Evolutionary conservation across 2,797 vertebrate genomes (phyloP).

Genomic region (Bradypodion pumilum): DNA sequence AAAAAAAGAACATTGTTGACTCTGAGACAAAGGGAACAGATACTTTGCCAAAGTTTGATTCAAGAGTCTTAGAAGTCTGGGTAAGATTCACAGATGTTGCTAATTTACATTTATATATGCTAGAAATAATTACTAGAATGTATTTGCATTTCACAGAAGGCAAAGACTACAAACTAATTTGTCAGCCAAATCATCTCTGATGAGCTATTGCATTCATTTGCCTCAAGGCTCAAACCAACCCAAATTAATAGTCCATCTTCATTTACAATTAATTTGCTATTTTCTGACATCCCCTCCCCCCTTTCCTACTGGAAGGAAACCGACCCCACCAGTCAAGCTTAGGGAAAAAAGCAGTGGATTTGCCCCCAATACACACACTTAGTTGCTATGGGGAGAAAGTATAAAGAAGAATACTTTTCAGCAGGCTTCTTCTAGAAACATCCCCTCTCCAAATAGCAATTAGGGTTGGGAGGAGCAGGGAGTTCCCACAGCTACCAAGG

Average conservation of each 20-base stretch:
- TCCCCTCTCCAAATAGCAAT: no score
- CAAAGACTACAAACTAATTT: neutral
- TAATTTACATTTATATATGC: neutral
- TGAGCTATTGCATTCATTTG: neutral
- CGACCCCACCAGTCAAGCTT: neutral
- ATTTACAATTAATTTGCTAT: neutral
- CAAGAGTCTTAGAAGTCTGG: neutral
- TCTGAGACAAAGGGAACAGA: no score
- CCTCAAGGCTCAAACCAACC: neutral
- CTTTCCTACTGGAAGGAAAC: neutral
- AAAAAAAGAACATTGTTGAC: no score
- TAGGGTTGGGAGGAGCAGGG: no score
- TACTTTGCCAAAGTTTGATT: no score
- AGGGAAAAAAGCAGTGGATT: neutral
- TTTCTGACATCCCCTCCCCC: neutral
- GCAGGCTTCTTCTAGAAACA: no score
- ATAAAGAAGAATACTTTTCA: no score
- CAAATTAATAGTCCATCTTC: neutral
- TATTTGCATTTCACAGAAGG: neutral
- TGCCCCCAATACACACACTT: no score
- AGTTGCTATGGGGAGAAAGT: neutral
- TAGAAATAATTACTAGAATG: neutral
- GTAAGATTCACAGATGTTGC: neutral
- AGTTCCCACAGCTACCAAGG: no score
- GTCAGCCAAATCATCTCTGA: neutral